Conservation (phyloP, 1,140 invertebrate genomes). For the Bicyclus anynana region DNA sequence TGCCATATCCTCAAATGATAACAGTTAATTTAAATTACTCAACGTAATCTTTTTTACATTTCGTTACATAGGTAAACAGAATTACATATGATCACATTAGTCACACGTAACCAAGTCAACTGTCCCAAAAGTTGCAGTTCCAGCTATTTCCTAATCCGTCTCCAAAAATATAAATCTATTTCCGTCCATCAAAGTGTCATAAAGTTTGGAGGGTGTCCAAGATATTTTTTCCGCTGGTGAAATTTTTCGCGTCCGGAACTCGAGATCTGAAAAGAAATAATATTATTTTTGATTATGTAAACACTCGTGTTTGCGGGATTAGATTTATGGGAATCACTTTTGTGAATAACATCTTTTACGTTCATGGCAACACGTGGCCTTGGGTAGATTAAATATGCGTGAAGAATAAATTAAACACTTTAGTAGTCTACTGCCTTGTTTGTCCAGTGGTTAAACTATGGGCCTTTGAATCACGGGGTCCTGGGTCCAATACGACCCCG, state of each 20-base stretch:
- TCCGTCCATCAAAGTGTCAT: constrained; percentile 43
- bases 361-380: constrained; percentile 4
- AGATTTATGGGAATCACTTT: constrained; percentile 23
- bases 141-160: constrained; percentile 23
- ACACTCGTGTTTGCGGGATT: constrained; percentile 30
- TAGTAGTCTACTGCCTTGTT: no score
- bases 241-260: constrained; percentile 39
- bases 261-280: constrained; percentile 53
- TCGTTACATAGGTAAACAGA: no score
- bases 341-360: constrained; percentile 14
- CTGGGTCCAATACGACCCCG: no score
- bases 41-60: no score
- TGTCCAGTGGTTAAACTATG: no score
- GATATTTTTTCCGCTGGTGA: constrained; percentile 38
- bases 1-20: no score
- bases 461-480: no score
- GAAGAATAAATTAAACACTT: no score
- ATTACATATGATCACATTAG: no score
- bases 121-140: background rate
- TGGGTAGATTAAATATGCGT: no score
- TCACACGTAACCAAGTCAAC: background rate
- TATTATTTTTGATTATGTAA: constrained; percentile 45
- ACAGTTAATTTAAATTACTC: no score
- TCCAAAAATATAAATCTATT: constrained; percentile 45
- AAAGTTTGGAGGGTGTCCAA: constrained; percentile 51